Base-by-base conservation (phyloP, 2,888 invertebrate species). In the Drosophila peninsularis region DNA sequence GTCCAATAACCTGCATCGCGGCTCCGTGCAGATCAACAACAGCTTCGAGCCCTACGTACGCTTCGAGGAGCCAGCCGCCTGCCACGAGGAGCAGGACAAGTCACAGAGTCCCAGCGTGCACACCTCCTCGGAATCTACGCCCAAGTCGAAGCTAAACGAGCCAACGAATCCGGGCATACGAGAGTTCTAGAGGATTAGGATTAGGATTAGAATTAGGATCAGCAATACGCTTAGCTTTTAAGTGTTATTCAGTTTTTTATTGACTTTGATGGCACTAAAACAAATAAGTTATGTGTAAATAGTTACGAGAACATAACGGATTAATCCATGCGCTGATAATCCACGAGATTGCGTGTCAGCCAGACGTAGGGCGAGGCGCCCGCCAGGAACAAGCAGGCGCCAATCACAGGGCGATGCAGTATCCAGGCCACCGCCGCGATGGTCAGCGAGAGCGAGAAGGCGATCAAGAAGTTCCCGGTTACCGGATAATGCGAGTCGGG, bases 361-460 rank as follows among this genome's bases (percentile, higher is more conserved):
- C 94, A 94, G 7, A 94, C 87, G 72, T 93, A 93, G 5, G 94
- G 94, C 37, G 93, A 94, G 42, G 93, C 90, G 1, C 94, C 94
- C 3, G 94, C 93, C 78, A 93, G 92, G 36, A 94, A 82, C 27
- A 94, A 87, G 10, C 93, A 93, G 63, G 93, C 92, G 3, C 93
- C 94, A 41, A 94, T 90, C 92, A 93, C 92, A 10, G 94, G 94
- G 55, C 94, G 91, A 79, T 94, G 93, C 37, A 93, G 74, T 19
- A 93, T 91, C 94, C 94, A 94, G 11, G 94, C 93, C 17, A 93
- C 88, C 3, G 94, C 93, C 11, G 94, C 93, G 19, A 94, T 92
- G 30, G 93, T 88, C 37, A 94, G 77, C 10, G 93, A 92, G 42
- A 93, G 73, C 0, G 94, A 94, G 32, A 94, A 87, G 1, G 94